phyloP scores from a whole-genome alignment of 1,140 invertebrate species.

The Drosophila lacteicornis region DNA sequence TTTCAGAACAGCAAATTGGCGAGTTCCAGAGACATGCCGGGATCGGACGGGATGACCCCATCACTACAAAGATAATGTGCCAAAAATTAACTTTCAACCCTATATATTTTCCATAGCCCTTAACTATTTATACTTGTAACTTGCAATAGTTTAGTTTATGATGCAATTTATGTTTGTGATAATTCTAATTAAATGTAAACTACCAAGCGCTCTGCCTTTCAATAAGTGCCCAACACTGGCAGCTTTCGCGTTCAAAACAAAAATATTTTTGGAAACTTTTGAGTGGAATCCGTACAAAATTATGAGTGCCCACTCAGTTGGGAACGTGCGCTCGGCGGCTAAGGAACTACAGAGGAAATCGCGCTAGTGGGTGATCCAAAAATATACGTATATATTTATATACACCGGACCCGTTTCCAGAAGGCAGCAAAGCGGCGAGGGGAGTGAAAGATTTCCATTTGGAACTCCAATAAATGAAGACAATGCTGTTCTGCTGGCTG shows the following conservation, averaged over 20 bases:
- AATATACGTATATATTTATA: slow-evolving; percentile 52
- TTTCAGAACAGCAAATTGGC: slow-evolving; percentile 25
- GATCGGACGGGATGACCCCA: slow-evolving; percentile 19
- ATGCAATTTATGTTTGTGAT: slow-evolving; percentile 76
- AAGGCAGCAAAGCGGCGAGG: slow-evolving; percentile 1
- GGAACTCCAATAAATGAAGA: slow-evolving; percentile 1
- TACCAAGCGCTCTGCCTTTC: background rate
- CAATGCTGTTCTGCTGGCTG: slow-evolving; percentile 52
- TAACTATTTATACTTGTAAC: slow-evolving; percentile 68
- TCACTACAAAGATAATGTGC: slow-evolving; percentile 53
- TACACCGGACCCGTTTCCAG: slow-evolving; percentile 18
- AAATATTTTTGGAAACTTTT: slow-evolving; percentile 66
- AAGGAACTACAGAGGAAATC: slow-evolving; percentile 18
- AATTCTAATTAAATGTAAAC: slow-evolving; percentile 68
- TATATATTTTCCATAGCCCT: slow-evolving; percentile 58
- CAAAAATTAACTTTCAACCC: slow-evolving; percentile 57
- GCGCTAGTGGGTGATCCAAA: slow-evolving; percentile 47
- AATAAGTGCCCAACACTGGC: slow-evolving; percentile 41
- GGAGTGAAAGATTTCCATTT: slow-evolving; percentile 17
- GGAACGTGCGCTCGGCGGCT: slow-evolving; percentile 40
- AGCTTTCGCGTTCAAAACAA: slow-evolving; percentile 54
- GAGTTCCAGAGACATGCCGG: slow-evolving; percentile 10
- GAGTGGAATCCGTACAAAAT: slow-evolving; percentile 49
- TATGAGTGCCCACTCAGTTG: slow-evolving; percentile 41
- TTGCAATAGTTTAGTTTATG: slow-evolving; percentile 62